Percentiles rank a stretch among this genome's conserved stretches.
These are phyloP conservation scores for Metallyticus violacea DNA, from an alignment of 2,888 invertebrate genomes.

Conservation along the genomic window DNA sequence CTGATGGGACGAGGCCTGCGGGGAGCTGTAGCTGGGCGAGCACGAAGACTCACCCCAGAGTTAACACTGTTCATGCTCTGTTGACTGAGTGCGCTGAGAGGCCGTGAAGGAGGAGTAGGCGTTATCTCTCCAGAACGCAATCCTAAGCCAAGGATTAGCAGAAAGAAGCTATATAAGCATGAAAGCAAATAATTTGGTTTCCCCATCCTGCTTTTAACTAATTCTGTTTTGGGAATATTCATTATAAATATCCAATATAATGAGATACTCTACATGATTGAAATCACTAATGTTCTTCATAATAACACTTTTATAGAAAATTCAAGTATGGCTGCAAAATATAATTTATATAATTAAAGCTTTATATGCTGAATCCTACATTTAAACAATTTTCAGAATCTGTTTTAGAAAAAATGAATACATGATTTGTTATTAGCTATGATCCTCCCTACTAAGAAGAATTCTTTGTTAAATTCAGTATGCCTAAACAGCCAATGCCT, in stretches of 20 bases:
- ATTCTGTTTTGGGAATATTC: background rate
- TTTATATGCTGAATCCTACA: too few species aligned
- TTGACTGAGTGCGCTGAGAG: conserved; percentile 82
- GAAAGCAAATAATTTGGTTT: background rate
- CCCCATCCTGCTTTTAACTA: background rate
- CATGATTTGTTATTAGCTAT: too few species aligned
- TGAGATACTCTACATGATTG: background rate
- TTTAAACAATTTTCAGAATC: too few species aligned
- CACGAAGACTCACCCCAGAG: conserved; percentile 55
- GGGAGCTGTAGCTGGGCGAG: conserved; percentile 59
- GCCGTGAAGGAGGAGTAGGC: conserved; percentile 73
- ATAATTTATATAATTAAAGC: too few species aligned
- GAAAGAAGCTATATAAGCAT: background rate
- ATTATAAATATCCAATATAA: background rate
- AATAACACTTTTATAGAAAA: too few species aligned
- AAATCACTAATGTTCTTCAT: background rate
- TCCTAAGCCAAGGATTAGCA: conserved; percentile 19
- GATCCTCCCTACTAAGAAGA: too few species aligned
- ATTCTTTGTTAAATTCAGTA: too few species aligned
- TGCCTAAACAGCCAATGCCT: too few species aligned
- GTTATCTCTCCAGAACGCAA: conserved; percentile 66
- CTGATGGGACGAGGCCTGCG: conserved; percentile 76
- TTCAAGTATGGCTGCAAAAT: too few species aligned
- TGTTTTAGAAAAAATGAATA: too few species aligned
- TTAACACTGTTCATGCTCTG: conserved; percentile 60